Percentiles rank a stretch among this genome's conserved stretches.
Conservation (phyloP, 2,113 vertebrate genomes). For the Tyto alba region DNA sequence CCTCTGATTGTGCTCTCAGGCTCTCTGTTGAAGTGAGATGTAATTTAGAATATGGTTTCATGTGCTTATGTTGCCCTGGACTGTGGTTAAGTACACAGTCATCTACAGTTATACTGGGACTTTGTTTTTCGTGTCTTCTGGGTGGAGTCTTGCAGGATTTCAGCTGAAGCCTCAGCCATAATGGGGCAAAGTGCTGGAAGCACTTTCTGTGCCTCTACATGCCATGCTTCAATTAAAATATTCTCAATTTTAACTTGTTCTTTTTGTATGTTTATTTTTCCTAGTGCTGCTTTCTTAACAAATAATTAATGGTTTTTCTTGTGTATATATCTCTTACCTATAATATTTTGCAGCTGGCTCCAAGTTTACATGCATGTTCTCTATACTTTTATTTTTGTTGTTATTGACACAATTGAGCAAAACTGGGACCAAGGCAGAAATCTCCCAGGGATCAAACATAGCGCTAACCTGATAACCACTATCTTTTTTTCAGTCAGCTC, state of each 20-base stretch:
- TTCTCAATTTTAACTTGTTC: background rate
- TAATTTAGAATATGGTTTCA: background rate
- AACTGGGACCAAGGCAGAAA: background rate
- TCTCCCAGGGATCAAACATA: background rate
- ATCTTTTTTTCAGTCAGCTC: background rate
- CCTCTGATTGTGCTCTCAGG: background rate
- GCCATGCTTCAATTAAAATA: background rate
- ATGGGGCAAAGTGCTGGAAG: background rate
- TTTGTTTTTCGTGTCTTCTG: background rate
- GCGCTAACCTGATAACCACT: background rate
- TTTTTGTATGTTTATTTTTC: too few species aligned
- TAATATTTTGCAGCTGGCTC: background rate
- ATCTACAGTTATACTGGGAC: background rate
- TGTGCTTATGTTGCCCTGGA: background rate
- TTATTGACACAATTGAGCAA: background rate
- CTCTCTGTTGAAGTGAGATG: background rate
- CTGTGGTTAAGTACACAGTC: background rate
- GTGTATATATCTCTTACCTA: background rate
- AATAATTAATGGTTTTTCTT: background rate
- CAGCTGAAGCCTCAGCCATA: background rate
- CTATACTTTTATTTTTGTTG: background rate
- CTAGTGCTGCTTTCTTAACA: background rate
- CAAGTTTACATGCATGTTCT: background rate
- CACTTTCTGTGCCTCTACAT: background rate
- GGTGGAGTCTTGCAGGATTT: background rate